Conservation (phyloP, 1,140 invertebrate species). For the Nilaparvata lugens region DNA sequence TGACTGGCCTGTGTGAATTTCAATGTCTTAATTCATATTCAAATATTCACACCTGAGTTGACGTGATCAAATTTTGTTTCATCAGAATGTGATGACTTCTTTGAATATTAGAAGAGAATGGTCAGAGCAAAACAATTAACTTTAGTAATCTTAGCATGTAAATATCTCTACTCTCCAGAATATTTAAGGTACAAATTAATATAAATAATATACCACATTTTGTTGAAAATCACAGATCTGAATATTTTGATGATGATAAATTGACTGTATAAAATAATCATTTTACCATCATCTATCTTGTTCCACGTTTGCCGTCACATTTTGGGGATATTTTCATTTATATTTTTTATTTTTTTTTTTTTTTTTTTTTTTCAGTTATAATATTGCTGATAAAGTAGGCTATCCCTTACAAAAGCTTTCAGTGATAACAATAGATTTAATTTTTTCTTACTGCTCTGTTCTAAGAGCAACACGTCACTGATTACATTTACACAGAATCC, state of each 20-base stretch:
- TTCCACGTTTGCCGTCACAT: not conserved
- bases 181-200: no score
- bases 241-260: not conserved
- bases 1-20: not conserved
- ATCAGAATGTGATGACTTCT: no score
- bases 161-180: no score
- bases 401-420: not conserved
- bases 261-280: not conserved
- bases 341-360: no score
- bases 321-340: not conserved
- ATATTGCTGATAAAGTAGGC: constrained; percentile 1
- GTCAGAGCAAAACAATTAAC: no score
- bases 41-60: not conserved
- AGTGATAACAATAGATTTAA: not conserved
- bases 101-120: no score
- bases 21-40: not conserved
- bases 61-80: not conserved
- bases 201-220: no score
- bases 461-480: no score
- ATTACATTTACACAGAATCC: not conserved
- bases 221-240: no score
- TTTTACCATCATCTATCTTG: not conserved
- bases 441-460: no score
- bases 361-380: constrained; percentile 11
- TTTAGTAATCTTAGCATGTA: no score